Percentiles rank a stretch among this genome's conserved stretches.
Evolutionary conservation across 1,140 invertebrate genomes (phyloP).

Genomic region (Dreissena polymorpha): DNA sequence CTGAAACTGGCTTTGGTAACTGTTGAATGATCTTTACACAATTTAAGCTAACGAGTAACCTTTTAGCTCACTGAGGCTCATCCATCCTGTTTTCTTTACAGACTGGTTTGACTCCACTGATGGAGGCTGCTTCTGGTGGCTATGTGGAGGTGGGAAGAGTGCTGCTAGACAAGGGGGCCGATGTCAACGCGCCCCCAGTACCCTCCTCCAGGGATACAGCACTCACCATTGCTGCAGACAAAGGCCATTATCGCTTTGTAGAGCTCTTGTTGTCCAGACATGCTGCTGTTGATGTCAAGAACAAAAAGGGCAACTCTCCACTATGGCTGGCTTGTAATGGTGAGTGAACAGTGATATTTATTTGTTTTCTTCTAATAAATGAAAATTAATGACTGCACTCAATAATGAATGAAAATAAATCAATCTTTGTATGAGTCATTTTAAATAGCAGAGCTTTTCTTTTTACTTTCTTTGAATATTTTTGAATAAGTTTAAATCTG

Average conservation of each 20-base stretch:
- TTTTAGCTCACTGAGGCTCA: too few species aligned
- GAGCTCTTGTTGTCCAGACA: constrained; percentile 87
- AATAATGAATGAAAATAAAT: too few species aligned
- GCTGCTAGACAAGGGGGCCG: constrained; percentile 96
- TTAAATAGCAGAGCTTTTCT: too few species aligned
- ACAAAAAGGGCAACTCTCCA: constrained; percentile 99
- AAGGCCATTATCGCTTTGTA: constrained; percentile 98
- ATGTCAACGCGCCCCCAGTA: constrained; percentile 99
- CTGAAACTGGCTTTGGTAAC: too few species aligned
- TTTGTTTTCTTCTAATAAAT: too few species aligned
- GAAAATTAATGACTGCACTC: too few species aligned
- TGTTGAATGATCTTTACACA: too few species aligned
- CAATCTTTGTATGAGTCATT: too few species aligned
- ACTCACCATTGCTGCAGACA: constrained; percentile 99
- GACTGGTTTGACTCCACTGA: constrained; percentile 98
- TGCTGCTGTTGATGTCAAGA: constrained; percentile 97
- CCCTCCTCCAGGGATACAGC: constrained; percentile 98
- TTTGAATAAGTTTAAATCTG: too few species aligned
- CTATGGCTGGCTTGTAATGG: constrained; percentile 99
- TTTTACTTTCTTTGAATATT: too few species aligned
- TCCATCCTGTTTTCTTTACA: constrained; percentile 71
- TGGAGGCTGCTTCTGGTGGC: constrained; percentile 99
- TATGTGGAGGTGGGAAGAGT: constrained; percentile 99
- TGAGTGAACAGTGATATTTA: constrained; percentile 60
- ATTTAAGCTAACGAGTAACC: too few species aligned